phyloP scores from a whole-genome alignment of 2,113 vertebrate genomes.

The Bubo bubo region DNA sequence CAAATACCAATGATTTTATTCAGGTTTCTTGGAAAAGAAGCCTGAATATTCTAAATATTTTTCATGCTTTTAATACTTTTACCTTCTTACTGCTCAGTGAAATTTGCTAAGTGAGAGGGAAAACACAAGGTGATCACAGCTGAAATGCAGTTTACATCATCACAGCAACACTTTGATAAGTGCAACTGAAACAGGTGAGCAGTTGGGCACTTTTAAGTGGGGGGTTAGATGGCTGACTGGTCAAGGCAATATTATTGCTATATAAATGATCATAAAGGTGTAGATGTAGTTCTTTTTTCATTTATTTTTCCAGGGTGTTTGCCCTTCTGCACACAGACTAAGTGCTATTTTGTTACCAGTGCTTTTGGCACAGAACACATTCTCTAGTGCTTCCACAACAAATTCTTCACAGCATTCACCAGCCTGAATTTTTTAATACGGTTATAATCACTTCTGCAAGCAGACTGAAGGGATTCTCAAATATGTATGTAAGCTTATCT shows the following conservation, averaged over 20 bases:
- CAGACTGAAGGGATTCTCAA: neutral
- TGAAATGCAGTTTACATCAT: neutral
- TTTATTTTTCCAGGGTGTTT: neutral
- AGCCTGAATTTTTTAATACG: neutral
- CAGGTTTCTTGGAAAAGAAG: neutral
- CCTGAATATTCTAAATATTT: neutral
- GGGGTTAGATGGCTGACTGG: neutral
- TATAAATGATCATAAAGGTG: neutral
- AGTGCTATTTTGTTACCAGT: neutral
- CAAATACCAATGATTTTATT: neutral
- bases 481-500: neutral
- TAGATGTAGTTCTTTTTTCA: neutral
- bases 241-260: neutral
- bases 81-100: neutral
- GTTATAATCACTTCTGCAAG: neutral
- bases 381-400: neutral
- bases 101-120: neutral
- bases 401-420: neutral
- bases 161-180: neutral
- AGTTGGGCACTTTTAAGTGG: neutral
- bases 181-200: neutral
- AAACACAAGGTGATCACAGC: neutral
- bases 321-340: neutral
- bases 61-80: neutral
- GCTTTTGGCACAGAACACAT: neutral